Conservation (phyloP, 2,797 vertebrate species). For the Phoxinus dragarum region DNA sequence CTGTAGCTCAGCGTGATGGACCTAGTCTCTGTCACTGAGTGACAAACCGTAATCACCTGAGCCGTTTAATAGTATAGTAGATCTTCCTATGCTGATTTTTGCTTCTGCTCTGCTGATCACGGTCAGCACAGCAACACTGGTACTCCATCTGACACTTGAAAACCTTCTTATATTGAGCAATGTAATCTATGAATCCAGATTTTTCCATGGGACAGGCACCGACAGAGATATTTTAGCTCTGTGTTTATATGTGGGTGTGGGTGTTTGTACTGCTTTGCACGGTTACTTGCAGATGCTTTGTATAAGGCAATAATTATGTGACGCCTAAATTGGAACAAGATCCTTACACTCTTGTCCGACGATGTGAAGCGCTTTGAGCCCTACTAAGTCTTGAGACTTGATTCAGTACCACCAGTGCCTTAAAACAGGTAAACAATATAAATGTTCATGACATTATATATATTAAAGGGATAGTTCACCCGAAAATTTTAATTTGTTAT, state of each 20-base stretch:
- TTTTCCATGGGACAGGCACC: neutral
- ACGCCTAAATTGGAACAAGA: conserved; percentile 26
- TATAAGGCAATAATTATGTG: conserved; percentile 41
- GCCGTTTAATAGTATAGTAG: neutral
- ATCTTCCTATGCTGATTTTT: conserved; percentile 14
- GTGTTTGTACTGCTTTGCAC: conserved; percentile 30
- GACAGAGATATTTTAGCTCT: conserved; percentile 13
- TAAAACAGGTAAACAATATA: conserved; percentile 49
- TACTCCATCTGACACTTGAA: conserved; percentile 46
- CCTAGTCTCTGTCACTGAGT: conserved; percentile 35
- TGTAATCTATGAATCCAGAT: neutral
- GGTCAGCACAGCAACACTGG: neutral
- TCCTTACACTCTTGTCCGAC: conserved; percentile 29
- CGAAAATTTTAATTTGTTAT: neutral
- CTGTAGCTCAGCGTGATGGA: conserved; percentile 13
- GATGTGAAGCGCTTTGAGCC: conserved; percentile 37
- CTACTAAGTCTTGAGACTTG: conserved; percentile 16
- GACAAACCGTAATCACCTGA: conserved; percentile 21
- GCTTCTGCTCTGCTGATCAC: conserved; percentile 3
- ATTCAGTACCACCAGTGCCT: conserved; percentile 53
- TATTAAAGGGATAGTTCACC: conserved; percentile 5
- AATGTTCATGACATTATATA: neutral
- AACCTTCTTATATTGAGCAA: neutral
- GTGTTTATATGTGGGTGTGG: conserved; percentile 44
- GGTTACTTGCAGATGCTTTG: conserved; percentile 13